Conservation (phyloP, 2,113 vertebrate genomes). For the Pelecanus crispus region DNA sequence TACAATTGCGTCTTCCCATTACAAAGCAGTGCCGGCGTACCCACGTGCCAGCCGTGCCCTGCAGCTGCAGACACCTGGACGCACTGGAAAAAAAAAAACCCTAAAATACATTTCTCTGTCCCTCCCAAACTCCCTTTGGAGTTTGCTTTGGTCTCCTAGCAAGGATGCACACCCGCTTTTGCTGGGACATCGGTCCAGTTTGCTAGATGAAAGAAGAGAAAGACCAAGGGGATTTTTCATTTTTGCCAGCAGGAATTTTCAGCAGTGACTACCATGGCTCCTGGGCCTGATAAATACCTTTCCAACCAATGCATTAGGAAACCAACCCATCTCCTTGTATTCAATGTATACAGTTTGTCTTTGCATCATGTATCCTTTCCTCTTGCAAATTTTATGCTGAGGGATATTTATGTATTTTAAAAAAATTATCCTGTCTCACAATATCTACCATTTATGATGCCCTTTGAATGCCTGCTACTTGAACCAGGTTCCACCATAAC, state of each 20-base stretch:
- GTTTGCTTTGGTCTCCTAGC: background rate
- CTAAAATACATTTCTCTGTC: background rate
- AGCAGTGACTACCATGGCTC: background rate
- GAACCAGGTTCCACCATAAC: background rate
- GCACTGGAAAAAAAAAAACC: background rate
- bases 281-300: background rate
- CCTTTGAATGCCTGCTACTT: background rate
- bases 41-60: background rate
- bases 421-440: background rate
- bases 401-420: too few species aligned
- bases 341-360: background rate
- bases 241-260: background rate
- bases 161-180: background rate
- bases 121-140: background rate
- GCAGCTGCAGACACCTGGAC: background rate
- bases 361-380: background rate
- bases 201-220: background rate
- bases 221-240: background rate
- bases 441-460: background rate
- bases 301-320: background rate
- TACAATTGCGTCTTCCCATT: background rate
- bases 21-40: fast-evolving
- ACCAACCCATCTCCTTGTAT: background rate
- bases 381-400: background rate
- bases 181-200: background rate